Conservation (phyloP, 2,113 vertebrate genomes). For the Emberiza fucata region DNA sequence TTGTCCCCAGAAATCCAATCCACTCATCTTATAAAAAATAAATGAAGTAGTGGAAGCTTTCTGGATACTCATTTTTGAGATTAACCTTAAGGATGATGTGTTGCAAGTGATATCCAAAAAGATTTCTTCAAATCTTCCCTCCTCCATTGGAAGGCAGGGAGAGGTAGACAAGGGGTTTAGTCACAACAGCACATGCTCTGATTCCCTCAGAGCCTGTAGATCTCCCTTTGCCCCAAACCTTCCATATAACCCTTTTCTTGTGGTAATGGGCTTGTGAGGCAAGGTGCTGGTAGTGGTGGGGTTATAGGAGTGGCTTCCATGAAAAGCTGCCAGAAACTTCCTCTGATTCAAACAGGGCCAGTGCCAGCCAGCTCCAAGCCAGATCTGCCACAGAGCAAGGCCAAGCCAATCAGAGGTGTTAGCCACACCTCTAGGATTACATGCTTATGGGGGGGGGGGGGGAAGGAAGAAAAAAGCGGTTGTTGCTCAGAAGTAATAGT, state of each 20-base stretch:
- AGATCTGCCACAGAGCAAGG: not conserved
- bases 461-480: not conserved
- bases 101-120: not conserved
- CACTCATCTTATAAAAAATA: not conserved
- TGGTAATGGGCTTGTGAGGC: not conserved
- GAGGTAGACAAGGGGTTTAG: rapidly evolving
- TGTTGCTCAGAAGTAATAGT: not conserved
- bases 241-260: not conserved
- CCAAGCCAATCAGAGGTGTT: not conserved
- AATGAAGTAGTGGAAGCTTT: not conserved
- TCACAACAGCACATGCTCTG: not conserved
- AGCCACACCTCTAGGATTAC: not conserved
- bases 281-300: not conserved
- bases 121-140: not conserved
- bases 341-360: not conserved
- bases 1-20: not conserved
- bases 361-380: not conserved
- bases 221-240: not conserved
- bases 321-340: not conserved
- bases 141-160: not conserved
- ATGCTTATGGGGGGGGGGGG: no score
- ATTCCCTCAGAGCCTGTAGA: not conserved
- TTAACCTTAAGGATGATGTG: not conserved
- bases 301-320: not conserved
- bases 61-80: not conserved